Percentiles rank a stretch among this genome's conserved stretches.
phyloP scores from a whole-genome alignment of 2,797 vertebrate genomes.

The Anableps anableps region DNA sequence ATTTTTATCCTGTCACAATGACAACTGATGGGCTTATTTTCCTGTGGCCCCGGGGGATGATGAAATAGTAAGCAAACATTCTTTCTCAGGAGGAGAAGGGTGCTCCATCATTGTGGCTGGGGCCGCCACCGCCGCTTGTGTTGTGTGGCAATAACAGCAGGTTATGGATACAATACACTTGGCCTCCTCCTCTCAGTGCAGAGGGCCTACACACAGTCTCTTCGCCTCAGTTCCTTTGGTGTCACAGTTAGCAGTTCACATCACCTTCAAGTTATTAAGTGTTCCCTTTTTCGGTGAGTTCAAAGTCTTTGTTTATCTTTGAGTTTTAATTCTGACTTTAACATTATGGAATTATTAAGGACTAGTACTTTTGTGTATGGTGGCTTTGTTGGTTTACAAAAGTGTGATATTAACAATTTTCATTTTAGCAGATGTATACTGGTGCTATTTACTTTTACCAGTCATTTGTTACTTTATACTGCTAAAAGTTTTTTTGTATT shows the following conservation, averaged over 20 bases:
- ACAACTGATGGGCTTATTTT: conserved; percentile 99
- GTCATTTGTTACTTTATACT: conserved; percentile 73
- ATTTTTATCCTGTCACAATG: conserved; percentile 99
- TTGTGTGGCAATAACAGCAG: conserved; percentile 80
- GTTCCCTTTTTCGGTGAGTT: conserved; percentile 50
- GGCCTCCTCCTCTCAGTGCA: conserved; percentile 71
- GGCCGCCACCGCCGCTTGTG: conserved; percentile 74
- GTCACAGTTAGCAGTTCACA: conserved; percentile 42
- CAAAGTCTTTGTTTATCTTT: conserved; percentile 11
- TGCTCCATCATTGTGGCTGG: conserved; percentile 89
- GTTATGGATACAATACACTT: conserved; percentile 79
- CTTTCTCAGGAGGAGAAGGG: conserved; percentile 89
- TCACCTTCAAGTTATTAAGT: conserved; percentile 39
- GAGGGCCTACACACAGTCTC: conserved; percentile 57
- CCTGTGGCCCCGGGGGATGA: conserved; percentile 95
- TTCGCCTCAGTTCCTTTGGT: conserved; percentile 36
- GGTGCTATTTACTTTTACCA: conserved; percentile 73
- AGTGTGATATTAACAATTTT: conserved; percentile 8
- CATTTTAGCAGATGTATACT: conserved; percentile 14
- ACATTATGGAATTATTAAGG: conserved; percentile 7
- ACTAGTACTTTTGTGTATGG: conserved; percentile 8
- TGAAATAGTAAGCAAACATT: conserved; percentile 98
- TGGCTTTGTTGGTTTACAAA: conserved; percentile 22
- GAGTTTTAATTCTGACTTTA: conserved; percentile 1
- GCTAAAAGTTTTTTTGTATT: background rate